Evolutionary conservation across 1,140 invertebrate species (phyloP).

Genomic region (Calycopis cecrops): DNA sequence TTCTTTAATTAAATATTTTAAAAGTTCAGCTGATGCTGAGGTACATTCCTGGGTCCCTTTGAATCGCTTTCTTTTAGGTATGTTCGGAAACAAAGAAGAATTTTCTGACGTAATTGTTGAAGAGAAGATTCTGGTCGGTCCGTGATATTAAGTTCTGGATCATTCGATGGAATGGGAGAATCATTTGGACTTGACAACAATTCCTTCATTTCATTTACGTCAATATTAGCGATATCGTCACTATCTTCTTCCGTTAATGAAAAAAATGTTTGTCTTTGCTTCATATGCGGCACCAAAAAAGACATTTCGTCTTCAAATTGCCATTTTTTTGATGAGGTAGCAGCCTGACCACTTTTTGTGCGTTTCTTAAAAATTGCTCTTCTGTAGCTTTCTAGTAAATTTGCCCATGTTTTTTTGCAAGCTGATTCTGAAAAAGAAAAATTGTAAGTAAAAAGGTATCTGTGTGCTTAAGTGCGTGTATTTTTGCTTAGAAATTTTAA

Average conservation of each 20-base stretch:
- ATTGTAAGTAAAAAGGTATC: constrained; percentile 6
- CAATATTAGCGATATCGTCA: too few relatives aligned
- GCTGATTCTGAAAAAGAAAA: constrained; percentile 12
- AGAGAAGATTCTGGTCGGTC: constrained; percentile 11
- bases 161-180: too few relatives aligned
- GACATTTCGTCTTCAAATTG: constrained; percentile 17
- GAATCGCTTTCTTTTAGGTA: constrained; percentile 4
- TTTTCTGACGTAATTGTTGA: too few relatives aligned
- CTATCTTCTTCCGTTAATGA: too few relatives aligned
- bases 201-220: too few relatives aligned
- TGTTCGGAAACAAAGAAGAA: constrained; percentile 11
- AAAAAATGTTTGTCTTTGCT: too few relatives aligned
- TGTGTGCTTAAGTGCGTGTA: too few relatives aligned
- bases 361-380: constrained; percentile 14
- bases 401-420: constrained; percentile 15
- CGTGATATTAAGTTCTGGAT: too few relatives aligned
- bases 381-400: constrained; percentile 15
- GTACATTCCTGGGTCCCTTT: constrained; percentile 6
- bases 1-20: constrained; percentile 13
- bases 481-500: too few relatives aligned
- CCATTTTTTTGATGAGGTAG: constrained; percentile 13
- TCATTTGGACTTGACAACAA: too few relatives aligned
- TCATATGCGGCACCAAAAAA: constrained; percentile 11
- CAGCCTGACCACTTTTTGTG: constrained; percentile 2
- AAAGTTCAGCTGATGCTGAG: constrained; percentile 3